Percentiles rank a stretch among this genome's conserved stretches.
phyloP scores from a whole-genome alignment of 1,140 invertebrate species.

The Oedothorax gibbosus region DNA sequence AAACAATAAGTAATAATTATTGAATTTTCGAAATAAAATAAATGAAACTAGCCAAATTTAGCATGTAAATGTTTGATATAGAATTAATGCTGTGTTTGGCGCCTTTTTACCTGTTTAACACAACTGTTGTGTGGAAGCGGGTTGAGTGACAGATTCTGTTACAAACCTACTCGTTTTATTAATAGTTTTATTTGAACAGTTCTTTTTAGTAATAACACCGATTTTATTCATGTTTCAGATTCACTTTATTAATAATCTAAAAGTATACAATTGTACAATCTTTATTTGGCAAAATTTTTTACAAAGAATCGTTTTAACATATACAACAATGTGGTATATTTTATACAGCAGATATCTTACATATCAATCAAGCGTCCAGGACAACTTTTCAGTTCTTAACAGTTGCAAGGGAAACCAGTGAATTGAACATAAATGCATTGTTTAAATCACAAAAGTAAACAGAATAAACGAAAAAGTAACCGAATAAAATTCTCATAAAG shows the following conservation, averaged over 20 bases:
- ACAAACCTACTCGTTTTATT: too few species aligned
- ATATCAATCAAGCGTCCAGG: constrained; percentile 20
- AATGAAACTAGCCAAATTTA: too few species aligned
- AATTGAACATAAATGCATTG: constrained; percentile 15
- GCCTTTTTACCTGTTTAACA: too few species aligned
- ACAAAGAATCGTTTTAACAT: constrained; percentile 58
- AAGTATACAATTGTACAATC: constrained; percentile 57
- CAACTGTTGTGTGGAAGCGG: too few species aligned
- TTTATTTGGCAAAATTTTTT: constrained; percentile 57
- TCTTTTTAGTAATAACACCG: too few species aligned
- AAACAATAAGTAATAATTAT: too few species aligned
- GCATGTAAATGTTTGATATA: too few species aligned
- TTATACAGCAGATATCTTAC: constrained; percentile 58
- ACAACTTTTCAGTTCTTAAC: constrained; percentile 25
- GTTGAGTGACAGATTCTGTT: too few species aligned
- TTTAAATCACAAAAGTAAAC: neutral
- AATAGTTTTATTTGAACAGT: too few species aligned
- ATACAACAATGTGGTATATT: constrained; percentile 47
- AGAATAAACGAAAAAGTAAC: constrained; percentile 12
- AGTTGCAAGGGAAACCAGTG: constrained; percentile 34
- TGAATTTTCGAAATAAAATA: too few species aligned
- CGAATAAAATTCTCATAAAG: constrained; percentile 18
- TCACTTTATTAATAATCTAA: constrained; percentile 43
- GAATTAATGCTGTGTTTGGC: too few species aligned
- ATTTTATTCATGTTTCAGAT: constrained; percentile 10